Base-by-base conservation (phyloP, 2,888 invertebrate species). In the Rhogogaster chlorosoma region DNA sequence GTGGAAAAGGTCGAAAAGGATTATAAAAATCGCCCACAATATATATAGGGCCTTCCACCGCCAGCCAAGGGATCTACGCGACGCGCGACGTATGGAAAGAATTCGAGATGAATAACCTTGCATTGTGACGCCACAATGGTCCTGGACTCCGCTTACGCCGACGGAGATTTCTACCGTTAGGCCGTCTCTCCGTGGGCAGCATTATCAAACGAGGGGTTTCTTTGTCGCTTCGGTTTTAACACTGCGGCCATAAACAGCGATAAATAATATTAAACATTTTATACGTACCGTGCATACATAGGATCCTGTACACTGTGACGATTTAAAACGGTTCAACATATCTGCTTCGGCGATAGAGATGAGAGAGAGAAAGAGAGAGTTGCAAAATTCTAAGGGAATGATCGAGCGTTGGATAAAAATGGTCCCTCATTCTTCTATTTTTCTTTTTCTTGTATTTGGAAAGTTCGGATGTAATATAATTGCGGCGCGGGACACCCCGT, bases 31-130 rank as follows among this genome's bases (percentile, higher is more conserved):
- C 38, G 9, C 4, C 5, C 1, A n/a, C n/a, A n/a, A n/a, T n/a
- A n/a, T n/a, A 9, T 29, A 18, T 15, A 71, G 36, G 9, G n/a
- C 4, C n/a, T 36, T 71, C 9, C 38, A 18, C 38, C 67, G 12
- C n/a, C 7, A 18, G 1, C 6, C 15, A 18, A 7, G 36, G 45
- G 15, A 38, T 36, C n/a, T n/a, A n/a, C n/a, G n/a, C n/a, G n/a
- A n/a, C n/a, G n/a, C n/a, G n/a, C n/a, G 38, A 57, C 80, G 80
- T 80, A 29, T 91, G 89, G 91, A 89, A 89, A 92, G 93, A 93
- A 92, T 92, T 91, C 90, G 90, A 91, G 93, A 93, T 92, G 92
- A 91, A 93, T 92, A 93, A 93, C 93, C 93, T 92, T 92, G 92
- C 93, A 92, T 92, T 92, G 92, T 92, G 92, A 90, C 91, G 92